Evolutionary conservation across 2,113 vertebrate genomes (phyloP), one percentile per base, ranked within the genome.

Genomic region (Lipotes vexillifer): DNA sequence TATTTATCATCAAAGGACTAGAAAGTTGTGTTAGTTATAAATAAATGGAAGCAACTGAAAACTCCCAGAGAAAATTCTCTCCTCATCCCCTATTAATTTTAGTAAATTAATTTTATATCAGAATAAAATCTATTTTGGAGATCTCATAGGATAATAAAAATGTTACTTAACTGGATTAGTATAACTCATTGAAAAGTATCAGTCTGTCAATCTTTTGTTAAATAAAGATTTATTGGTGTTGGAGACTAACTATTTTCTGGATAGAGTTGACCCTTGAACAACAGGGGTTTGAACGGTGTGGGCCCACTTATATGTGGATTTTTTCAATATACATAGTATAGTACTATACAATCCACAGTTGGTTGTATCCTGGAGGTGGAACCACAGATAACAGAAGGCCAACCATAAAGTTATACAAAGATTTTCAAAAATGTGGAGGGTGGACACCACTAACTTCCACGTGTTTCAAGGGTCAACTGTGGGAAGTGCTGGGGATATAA

Each of bases 21-120:
- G 82, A 94, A 93, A 97, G 88, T 71, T 96, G 44, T 52, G 17
- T 78, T 93, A 89, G 68, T 90, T 95, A 61, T 80, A 96, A 96
- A 87, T 95, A 95, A 95, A 65, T 82, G 55, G 46, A 55, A 96
- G 17, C 13, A 82, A 91, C 29, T 52, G n/a, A 81, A 95, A 71
- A 92, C 41, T 41, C 72, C 71, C 20, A 33, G 38, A 86, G 55
- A 92, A 96, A 84, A 77, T 93, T 95, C 38, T 96, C 52, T 96
- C 44, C 8, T 95, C 7, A 57, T 52, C 0, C 2, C 23, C 20
- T 18, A 74, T 93, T 95, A 97, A 89, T 92, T 96, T 96, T 57
- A 93, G 36, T 41, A 93, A 97, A 95, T 88, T 91, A 93, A 84
- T 94, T 94, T 92, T 87, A 92, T 55, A 57, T 59, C 55, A 94